Base-by-base conservation (phyloP, 2,113 vertebrate species). In the Indri indri region DNA sequence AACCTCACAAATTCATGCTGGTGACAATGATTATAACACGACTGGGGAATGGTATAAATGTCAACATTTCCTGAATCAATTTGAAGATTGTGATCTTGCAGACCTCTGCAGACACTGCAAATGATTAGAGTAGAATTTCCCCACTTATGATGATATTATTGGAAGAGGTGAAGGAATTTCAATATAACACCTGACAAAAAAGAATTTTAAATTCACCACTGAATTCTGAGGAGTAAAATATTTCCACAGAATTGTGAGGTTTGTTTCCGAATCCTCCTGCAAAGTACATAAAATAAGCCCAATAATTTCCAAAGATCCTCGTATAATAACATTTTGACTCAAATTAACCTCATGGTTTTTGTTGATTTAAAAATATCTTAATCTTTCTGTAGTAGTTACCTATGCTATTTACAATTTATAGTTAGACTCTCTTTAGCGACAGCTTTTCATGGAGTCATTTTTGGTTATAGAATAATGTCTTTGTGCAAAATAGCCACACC, bases 91-190 rank as follows among this genome's bases (percentile, higher is more conserved):
- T 79, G 96, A 79, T 98, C 97, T 92, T 86, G 27, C 40, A 92
- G 94, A 88, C 96, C 96, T 42, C 94, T 25, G 71, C 77, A 94
- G 94, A 91, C 81, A 93, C 8, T 90, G 89, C 61, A 97, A 88
- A 93, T 92, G 66, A 97, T 97, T 96, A 96, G 85, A 95, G 95
- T 74, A 97, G 81, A 94, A 76, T 96, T 97, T 97, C 45, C 34
- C 61, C 93, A 66, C 37, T 96, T 96, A 91, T 30, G 61, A 96
- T 47, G 83, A 93, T 89, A 40, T 97, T 98, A 97, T 95, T 97
- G 92, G 80, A 97, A 98, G 91, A 98, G 40, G 91, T 97, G 95
- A 98, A 97, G 66, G 32, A 25, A 97, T 98, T 97, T 95, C 95
- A 96, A 91, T 91, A 93, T 57, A 97, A 97, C 82, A 94, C 74